Evolutionary conservation across 2,888 invertebrate species (phyloP).

Genomic region (Salpingus planirostris): DNA sequence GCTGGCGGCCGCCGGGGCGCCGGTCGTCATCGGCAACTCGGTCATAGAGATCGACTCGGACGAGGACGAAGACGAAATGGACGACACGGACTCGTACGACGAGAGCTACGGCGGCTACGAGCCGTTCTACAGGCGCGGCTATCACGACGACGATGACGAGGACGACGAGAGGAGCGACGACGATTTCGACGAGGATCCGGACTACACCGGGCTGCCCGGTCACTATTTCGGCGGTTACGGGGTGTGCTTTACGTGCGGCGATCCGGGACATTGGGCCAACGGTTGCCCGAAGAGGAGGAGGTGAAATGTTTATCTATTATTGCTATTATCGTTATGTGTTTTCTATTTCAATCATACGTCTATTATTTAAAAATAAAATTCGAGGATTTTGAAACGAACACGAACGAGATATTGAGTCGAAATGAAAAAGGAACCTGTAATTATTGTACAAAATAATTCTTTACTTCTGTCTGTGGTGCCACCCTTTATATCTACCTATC

Average conservation of each 20-base stretch:
- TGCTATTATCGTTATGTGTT: too few species aligned
- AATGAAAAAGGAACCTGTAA: too few species aligned
- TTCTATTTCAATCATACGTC: too few species aligned
- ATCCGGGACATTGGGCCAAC: slow-evolving; percentile 46
- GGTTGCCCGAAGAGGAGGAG: slow-evolving; percentile 23
- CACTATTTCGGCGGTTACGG: slow-evolving; percentile 55
- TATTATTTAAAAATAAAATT: too few species aligned
- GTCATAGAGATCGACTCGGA: slow-evolving; percentile 11
- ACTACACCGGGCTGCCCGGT: slow-evolving; percentile 36
- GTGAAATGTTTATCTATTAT: background rate
- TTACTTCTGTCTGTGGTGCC: too few species aligned
- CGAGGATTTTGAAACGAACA: too few species aligned
- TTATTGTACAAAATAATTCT: too few species aligned
- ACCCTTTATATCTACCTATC: too few species aligned
- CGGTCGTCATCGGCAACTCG: too few species aligned
- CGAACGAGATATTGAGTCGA: too few species aligned
- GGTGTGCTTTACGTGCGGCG: slow-evolving; percentile 49
- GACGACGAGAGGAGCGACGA: slow-evolving; percentile 9
- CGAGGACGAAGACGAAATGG: slow-evolving; percentile 2
- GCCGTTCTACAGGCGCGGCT: slow-evolving; percentile 1
- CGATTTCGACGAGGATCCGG: slow-evolving; percentile 7
- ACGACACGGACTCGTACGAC: slow-evolving; percentile 1
- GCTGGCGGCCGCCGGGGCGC: background rate
- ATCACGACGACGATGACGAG: slow-evolving; percentile 5
- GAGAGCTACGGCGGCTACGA: background rate